Conservation (phyloP, 2,888 invertebrate genomes). For the Drosophila infuscata region DNA sequence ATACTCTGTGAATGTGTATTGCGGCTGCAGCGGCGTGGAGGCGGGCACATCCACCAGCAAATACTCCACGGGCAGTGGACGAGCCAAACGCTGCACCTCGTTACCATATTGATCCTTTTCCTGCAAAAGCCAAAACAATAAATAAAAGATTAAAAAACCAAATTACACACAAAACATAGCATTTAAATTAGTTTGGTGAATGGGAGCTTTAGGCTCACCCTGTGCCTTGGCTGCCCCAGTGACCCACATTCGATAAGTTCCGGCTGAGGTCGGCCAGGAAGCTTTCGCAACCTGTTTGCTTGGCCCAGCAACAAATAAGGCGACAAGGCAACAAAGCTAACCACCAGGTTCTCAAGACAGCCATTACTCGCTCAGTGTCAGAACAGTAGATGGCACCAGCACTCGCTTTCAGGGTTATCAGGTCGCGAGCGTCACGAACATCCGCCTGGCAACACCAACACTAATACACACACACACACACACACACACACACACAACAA, state of each 20-base stretch:
- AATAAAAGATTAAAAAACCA: neutral
- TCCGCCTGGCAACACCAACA: neutral
- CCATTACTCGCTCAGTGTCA: neutral
- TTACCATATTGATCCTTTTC: conserved; percentile 99
- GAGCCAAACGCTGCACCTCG: conserved; percentile 96
- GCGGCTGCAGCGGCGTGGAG: conserved; percentile 93
- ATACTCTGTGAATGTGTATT: conserved; percentile 89
- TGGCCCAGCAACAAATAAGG: neutral
- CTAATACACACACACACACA: neutral
- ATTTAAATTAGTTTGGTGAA: neutral
- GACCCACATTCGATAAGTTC: conserved; percentile 39
- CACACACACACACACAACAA: neutral
- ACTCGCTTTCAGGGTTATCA: conserved; percentile 3
- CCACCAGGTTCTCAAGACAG: conserved; percentile 1
- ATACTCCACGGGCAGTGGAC: conserved; percentile 99
- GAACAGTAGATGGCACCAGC: neutral
- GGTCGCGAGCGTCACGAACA: conserved; percentile 14
- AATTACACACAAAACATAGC: too few relatives aligned
- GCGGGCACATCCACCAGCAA: conserved; percentile 98
- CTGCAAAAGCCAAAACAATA: conserved; percentile 86
- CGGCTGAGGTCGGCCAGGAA: neutral
- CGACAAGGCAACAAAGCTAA: neutral
- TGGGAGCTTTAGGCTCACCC: neutral
- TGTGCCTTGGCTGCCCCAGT: conserved; percentile 26
- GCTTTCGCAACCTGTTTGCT: conserved; percentile 51